Conservation (phyloP, 2,113 vertebrate species). For the Rhineura floridana region DNA sequence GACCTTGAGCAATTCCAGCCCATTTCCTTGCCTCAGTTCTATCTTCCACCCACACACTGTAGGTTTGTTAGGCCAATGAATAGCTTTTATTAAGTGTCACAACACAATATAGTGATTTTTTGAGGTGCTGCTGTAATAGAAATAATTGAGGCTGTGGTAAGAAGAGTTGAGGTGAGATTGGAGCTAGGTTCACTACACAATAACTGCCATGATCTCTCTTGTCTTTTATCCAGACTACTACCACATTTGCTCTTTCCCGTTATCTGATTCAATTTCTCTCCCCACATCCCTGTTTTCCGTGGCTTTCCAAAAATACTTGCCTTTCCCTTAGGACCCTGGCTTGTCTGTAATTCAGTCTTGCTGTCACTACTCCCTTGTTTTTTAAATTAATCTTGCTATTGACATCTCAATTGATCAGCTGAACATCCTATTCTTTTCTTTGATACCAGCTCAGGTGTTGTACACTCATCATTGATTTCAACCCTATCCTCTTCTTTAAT, state of each 20-base stretch:
- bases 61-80: background rate
- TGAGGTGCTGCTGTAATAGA: background rate
- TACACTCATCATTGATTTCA: background rate
- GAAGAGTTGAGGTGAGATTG: background rate
- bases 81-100: constrained; percentile 10
- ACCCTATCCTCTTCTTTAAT: background rate
- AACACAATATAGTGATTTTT: background rate
- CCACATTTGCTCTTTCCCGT: background rate
- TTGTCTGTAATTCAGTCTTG: constrained; percentile 1
- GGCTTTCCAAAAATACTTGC: constrained; percentile 1
- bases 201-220: background rate
- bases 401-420: constrained; percentile 11
- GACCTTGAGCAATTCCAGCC: background rate
- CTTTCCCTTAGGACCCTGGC: background rate
- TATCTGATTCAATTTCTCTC: background rate
- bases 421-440: background rate
- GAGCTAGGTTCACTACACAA: background rate
- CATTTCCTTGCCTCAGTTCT: background rate
- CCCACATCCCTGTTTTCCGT: background rate
- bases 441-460: background rate
- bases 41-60: background rate
- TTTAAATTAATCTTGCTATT: constrained; percentile 36
- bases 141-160: background rate
- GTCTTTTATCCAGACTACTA: background rate
- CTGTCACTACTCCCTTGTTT: constrained; percentile 12